Evolutionary conservation across 2,113 vertebrate genomes (phyloP).

Genomic region (Colistium nudipinnis): DNA sequence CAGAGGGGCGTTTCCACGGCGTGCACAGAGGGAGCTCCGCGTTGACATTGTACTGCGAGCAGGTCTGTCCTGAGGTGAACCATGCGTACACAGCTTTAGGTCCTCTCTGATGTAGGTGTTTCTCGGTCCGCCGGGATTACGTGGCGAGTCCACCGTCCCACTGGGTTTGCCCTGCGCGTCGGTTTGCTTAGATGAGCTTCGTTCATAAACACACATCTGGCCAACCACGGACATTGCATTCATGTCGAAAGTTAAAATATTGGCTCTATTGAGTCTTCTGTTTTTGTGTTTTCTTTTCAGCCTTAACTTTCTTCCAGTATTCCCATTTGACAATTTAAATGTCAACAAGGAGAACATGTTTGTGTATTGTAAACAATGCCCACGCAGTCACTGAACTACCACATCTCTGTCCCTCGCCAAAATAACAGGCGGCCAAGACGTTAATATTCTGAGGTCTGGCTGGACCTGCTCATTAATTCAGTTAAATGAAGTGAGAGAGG

Average conservation of each 20-base stretch:
- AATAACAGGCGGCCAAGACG: conserved; percentile 44
- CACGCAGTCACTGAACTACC: conserved; percentile 22
- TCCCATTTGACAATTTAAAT: neutral
- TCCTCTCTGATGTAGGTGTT: conserved; percentile 95
- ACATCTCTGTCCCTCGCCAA: conserved; percentile 29
- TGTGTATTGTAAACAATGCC: conserved; percentile 27
- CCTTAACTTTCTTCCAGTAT: neutral
- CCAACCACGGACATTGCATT: neutral
- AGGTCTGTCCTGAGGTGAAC: conserved; percentile 67
- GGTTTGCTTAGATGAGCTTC: conserved; percentile 49
- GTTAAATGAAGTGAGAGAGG: conserved; percentile 86
- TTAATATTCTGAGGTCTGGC: conserved; percentile 66
- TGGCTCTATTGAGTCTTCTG: no score
- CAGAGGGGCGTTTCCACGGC: conserved; percentile 44
- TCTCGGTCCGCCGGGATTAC: conserved; percentile 89
- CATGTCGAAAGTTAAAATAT: no score
- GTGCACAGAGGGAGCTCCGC: conserved; percentile 56
- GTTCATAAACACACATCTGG: conserved; percentile 44
- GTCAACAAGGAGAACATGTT: conserved; percentile 8
- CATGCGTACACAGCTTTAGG: conserved; percentile 78
- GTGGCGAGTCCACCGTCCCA: conserved; percentile 89
- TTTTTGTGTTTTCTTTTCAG: neutral
- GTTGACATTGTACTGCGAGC: conserved; percentile 52
- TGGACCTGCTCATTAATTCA: conserved; percentile 84
- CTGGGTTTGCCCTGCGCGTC: conserved; percentile 88